These are phyloP conservation scores for Theonella swinhoei DNA, from an alignment of 37 sponge, comb jelly and placozoan species.

Conservation along the genomic window DNA sequence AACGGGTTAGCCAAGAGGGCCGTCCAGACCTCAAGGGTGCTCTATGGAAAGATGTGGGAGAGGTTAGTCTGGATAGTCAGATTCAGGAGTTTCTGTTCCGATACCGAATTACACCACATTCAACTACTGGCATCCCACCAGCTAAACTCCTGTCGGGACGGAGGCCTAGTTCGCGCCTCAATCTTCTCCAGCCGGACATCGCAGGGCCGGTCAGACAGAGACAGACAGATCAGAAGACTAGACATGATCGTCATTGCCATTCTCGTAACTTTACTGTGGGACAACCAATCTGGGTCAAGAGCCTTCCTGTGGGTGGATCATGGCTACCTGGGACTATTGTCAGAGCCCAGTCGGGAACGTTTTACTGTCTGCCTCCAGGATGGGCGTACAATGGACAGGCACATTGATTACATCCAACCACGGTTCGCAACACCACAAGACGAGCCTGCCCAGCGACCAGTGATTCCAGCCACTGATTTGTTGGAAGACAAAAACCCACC, in stretches of 20 bases:
- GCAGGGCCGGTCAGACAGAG: not conserved
- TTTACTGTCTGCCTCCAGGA: not conserved
- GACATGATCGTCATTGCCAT: not conserved
- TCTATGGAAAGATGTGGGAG: not conserved
- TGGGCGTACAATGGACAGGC: slow-evolving; percentile 1
- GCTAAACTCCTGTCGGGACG: not conserved
- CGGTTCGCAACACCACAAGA: not conserved
- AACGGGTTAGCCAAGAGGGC: slow-evolving; percentile 44
- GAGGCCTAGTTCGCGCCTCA: not conserved
- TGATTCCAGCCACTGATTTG: not conserved
- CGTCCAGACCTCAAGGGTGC: slow-evolving; percentile 45
- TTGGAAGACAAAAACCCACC: not conserved
- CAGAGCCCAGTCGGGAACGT: not conserved
- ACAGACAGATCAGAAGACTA: not conserved
- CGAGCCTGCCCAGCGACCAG: not conserved
- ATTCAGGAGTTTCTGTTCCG: slow-evolving; percentile 14
- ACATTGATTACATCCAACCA: not conserved
- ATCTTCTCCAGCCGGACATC: not conserved
- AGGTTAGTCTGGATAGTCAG: not conserved
- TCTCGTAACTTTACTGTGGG: not conserved
- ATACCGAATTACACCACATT: slow-evolving; percentile 31
- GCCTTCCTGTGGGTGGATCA: not conserved
- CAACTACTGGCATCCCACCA: slow-evolving; percentile 9
- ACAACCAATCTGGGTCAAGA: not conserved
- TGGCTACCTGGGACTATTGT: slow-evolving; percentile 1